Evolutionary conservation across 2,797 vertebrate species (phyloP), one percentile per base, ranked within the genome.

Genomic region (Rhodeus uyekii): DNA sequence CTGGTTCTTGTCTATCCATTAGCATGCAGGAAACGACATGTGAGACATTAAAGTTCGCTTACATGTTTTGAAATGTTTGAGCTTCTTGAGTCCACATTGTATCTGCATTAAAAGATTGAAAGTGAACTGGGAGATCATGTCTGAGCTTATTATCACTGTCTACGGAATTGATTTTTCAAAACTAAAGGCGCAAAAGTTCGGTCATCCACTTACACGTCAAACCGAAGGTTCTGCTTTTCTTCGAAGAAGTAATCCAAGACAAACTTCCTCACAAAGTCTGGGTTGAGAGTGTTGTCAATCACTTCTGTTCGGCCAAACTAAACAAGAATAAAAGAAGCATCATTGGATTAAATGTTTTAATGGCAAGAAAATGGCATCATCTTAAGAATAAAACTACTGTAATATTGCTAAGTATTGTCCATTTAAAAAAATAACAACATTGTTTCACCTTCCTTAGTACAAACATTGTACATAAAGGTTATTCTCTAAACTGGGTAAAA

Each of bases 221-320:
- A 99, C 83, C 98, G 95, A 44, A 99, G 94, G 81, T 98, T 99
- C 91, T 99, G 98, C 90, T 97, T 99, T 91, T 99, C 98, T 86
- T 99, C 98, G 5, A 99, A 99, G 92, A 98, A 99, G 92, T 97
- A 99, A 92, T 99, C 97, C 46, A 99, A 91, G 82, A 99, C 95
- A 3, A 99, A 99, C 88, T 99, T 99, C 86, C 98, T 94, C 87
- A 99, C 95, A 29, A 99, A 99, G 90, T 99, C 98, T 0, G 98
- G 98, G 88, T 97, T 99, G 82, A 98, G 90, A 50, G 97, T 97
- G 91, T 99, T 99, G 91, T 99, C 96, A 0, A 99, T 99, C 74
- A 99, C 96, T 85, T 99, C 98, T 0, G 98, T 99, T 84, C 98
- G 93, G 78, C 98, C 98, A 18, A 97, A 98, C 98, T 99, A 89